These are phyloP conservation scores for Lanius collurio DNA, from an alignment of 2,113 vertebrate genomes.

Conservation along the genomic window DNA sequence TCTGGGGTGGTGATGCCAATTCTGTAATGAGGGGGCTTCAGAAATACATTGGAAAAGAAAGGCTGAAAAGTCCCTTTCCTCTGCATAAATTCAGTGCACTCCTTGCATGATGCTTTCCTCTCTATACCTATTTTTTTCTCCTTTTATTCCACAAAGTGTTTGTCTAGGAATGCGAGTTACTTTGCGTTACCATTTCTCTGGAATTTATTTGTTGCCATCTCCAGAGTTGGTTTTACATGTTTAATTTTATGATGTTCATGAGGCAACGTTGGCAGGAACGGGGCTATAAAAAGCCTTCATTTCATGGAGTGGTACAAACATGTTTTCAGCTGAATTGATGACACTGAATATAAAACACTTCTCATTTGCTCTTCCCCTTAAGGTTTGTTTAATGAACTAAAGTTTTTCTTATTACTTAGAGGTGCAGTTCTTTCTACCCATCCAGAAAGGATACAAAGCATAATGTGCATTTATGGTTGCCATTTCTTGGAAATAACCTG, in stretches of 20 bases:
- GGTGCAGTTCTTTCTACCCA: not conserved
- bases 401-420: slow-evolving; percentile 42
- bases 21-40: not conserved
- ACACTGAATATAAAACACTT: slow-evolving; percentile 62
- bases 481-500: not conserved
- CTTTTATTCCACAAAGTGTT: not conserved
- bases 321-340: slow-evolving; percentile 67
- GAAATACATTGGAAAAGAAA: not conserved
- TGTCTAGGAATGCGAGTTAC: not conserved
- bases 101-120: not conserved
- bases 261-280: slow-evolving; percentile 44
- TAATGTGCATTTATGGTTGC: not conserved
- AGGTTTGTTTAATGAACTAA: slow-evolving; percentile 62
- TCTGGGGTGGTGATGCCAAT: not conserved
- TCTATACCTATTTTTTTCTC: not conserved
- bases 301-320: slow-evolving; percentile 56
- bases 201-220: slow-evolving; percentile 12
- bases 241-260: slow-evolving; percentile 53
- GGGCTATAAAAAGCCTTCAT: slow-evolving; percentile 47
- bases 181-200: not conserved
- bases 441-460: not conserved
- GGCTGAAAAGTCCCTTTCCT: not conserved
- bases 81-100: accelerated
- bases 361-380: slow-evolving; percentile 58
- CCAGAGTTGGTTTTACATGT: slow-evolving; percentile 43